Conservation (phyloP, 1,140 invertebrate species). For the Dryas iulia region DNA sequence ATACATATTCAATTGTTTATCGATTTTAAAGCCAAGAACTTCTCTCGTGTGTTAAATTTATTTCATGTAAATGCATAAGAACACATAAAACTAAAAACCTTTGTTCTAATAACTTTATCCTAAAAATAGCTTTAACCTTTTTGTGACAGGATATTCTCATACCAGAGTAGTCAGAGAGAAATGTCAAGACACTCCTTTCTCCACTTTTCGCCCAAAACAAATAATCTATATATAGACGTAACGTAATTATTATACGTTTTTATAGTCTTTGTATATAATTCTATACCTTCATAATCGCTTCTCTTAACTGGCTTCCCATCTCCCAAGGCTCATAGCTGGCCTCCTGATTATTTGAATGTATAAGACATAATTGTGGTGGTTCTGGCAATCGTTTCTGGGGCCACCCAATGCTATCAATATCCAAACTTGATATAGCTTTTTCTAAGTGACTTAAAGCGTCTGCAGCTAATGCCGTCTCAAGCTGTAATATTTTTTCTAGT, state of each 20-base stretch:
- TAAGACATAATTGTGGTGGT: conserved; percentile 58
- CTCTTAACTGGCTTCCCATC: conserved; percentile 44
- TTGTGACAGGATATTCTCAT: too few species aligned
- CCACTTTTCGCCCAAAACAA: too few species aligned
- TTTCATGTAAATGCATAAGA: not conserved
- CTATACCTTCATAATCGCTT: conserved; percentile 46
- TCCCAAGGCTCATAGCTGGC: conserved; percentile 46
- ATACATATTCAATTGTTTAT: not conserved
- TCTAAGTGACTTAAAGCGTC: conserved; percentile 67
- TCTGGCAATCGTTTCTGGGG: conserved; percentile 27
- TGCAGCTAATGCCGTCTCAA: conserved; percentile 63
- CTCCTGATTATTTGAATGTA: not conserved
- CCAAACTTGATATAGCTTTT: conserved; percentile 56
- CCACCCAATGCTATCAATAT: conserved; percentile 18
- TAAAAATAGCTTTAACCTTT: too few species aligned
- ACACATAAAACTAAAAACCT: too few species aligned
- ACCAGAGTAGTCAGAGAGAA: not conserved
- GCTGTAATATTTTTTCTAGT: conserved; percentile 39
- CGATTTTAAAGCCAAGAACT: not conserved
- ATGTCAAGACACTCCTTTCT: too few species aligned
- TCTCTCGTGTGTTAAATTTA: not conserved
- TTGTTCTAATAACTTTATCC: too few species aligned
- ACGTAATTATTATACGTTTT: too few species aligned
- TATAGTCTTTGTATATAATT: too few species aligned
- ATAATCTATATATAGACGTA: too few species aligned